These are phyloP conservation scores for Ascidia mentula DNA, from an alignment of 23 tunicate genomes.

Conservation along the genomic window DNA sequence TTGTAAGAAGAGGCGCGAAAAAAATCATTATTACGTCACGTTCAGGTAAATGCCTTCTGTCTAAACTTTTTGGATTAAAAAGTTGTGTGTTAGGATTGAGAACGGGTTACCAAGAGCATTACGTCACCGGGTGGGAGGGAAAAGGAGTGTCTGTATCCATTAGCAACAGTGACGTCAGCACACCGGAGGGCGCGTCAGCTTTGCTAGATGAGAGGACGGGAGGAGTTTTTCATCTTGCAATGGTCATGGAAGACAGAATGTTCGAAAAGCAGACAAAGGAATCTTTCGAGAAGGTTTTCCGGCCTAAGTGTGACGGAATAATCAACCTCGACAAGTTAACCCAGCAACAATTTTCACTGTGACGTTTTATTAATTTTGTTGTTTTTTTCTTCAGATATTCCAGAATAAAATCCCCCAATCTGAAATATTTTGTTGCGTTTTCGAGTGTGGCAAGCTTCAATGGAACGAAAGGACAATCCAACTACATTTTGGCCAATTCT, in stretches of 20 bases:
- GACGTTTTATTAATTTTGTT: neutral
- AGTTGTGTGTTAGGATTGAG: conserved; percentile 10
- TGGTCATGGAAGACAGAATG: conserved; percentile 13
- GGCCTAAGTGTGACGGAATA: conserved; percentile 23
- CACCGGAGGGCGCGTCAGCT: neutral
- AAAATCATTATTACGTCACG: conserved; percentile 10
- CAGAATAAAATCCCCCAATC: conserved; percentile 18
- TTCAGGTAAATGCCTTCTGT: conserved; percentile 15
- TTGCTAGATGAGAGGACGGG: neutral
- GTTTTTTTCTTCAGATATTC: conserved; percentile 5
- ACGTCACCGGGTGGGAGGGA: conserved; percentile 8
- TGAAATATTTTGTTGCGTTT: conserved; percentile 20
- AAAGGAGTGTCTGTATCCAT: conserved; percentile 8
- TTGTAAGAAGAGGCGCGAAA: conserved; percentile 18
- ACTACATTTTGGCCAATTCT: conserved; percentile 28
- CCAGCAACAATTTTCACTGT: neutral
- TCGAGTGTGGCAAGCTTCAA: conserved; percentile 13
- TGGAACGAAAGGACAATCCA: conserved; percentile 26
- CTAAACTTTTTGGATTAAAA: neutral
- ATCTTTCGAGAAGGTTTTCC: conserved; percentile 7
- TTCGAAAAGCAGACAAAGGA: conserved; percentile 6
- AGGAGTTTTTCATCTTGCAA: conserved; percentile 33
- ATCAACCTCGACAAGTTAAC: conserved; percentile 26
- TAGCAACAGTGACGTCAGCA: conserved; percentile 22
- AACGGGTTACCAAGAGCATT: conserved; percentile 16